Percentiles rank a stretch among this genome's conserved stretches.
These are phyloP conservation scores for Nebria salina DNA, from an alignment of 2,888 invertebrate genomes.

Conservation along the genomic window DNA sequence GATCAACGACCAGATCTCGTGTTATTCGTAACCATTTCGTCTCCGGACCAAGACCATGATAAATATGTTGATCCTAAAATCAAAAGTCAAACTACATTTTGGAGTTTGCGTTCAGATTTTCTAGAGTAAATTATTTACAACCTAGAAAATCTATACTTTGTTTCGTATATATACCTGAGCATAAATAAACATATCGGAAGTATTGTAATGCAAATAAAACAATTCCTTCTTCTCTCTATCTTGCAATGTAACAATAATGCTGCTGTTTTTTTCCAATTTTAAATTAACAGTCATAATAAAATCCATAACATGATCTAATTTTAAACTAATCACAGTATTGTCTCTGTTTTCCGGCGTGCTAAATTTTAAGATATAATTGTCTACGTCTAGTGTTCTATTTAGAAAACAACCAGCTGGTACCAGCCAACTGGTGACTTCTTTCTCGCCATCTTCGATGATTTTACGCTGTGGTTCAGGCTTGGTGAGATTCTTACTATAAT, in stretches of 20 bases:
- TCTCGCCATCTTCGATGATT: constrained; percentile 80
- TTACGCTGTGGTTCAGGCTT: constrained; percentile 82
- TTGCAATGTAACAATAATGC: constrained; percentile 81
- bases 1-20: constrained; percentile 88
- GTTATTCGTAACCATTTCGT: constrained; percentile 81
- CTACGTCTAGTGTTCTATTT: constrained; percentile 70
- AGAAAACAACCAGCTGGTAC: constrained; percentile 76
- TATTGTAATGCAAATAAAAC: constrained; percentile 85
- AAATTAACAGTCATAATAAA: constrained; percentile 81
- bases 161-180: constrained; percentile 67
- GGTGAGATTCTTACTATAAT: constrained; percentile 94
- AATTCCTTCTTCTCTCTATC: constrained; percentile 80
- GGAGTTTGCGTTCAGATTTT: too few species aligned
- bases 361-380: constrained; percentile 76
- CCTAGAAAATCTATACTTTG: background rate
- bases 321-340: constrained; percentile 72
- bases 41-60: constrained; percentile 82
- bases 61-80: constrained; percentile 77
- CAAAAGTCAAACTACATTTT: constrained; percentile 25
- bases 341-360: constrained; percentile 75
- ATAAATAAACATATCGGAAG: constrained; percentile 77
- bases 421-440: constrained; percentile 74
- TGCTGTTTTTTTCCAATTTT: constrained; percentile 80
- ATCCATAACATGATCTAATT: constrained; percentile 75
- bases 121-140: constrained; percentile 10